phyloP scores from a whole-genome alignment of 2,888 invertebrate species.

The Caenorhabditis virilis region DNA sequence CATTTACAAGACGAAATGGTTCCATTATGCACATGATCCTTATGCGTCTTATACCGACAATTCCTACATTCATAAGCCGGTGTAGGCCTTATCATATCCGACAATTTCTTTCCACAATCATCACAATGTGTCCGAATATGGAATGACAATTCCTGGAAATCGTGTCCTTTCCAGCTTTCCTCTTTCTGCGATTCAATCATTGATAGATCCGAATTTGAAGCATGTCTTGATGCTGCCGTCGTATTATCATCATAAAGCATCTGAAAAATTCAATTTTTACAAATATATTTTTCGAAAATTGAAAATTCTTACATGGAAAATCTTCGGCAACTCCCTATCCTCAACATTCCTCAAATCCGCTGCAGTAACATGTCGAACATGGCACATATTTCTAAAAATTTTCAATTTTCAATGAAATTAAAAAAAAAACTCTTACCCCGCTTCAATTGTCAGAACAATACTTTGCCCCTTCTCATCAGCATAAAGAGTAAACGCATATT shows the following conservation, averaged over 20 bases:
- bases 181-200: conserved; percentile 27
- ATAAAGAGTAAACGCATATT: conserved; percentile 27
- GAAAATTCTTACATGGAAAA: conserved; percentile 89
- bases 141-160: conserved; percentile 51
- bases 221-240: conserved; percentile 36
- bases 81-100: conserved; percentile 92
- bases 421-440: conserved; percentile 11
- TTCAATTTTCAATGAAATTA: background rate
- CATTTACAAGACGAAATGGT: conserved; percentile 52
- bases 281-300: conserved; percentile 72
- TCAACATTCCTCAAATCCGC: conserved; percentile 98
- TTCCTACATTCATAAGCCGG: conserved; percentile 92
- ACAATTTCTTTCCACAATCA: conserved; percentile 92
- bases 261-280: conserved; percentile 69
- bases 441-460: conserved; percentile 20
- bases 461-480: conserved; percentile 21
- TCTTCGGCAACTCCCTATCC: conserved; percentile 97
- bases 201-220: conserved; percentile 48
- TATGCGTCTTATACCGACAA: conserved; percentile 77
- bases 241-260: conserved; percentile 86
- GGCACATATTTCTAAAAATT: conserved; percentile 87
- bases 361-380: conserved; percentile 96
- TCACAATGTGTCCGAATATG: conserved; percentile 78
- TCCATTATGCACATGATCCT: conserved; percentile 80
- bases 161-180: conserved; percentile 74